Percentiles rank a stretch among this genome's conserved stretches.
Conservation (phyloP, 2,113 vertebrate species). For the Esox niger region DNA sequence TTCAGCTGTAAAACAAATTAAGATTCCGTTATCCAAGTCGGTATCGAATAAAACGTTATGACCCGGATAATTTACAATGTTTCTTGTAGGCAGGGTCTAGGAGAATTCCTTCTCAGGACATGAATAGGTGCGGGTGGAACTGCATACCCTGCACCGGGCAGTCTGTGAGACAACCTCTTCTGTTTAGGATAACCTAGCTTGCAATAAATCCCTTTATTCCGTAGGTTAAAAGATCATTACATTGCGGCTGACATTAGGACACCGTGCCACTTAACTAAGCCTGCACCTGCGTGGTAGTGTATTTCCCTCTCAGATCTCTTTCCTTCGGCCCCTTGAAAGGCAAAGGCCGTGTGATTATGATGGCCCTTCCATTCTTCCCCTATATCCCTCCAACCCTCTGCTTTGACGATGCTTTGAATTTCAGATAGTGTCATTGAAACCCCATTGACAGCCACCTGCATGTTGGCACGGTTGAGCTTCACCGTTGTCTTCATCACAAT, state of each 20-base stretch:
- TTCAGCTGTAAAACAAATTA: too few species aligned
- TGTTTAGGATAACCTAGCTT: conserved; percentile 46
- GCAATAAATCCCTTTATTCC: conserved; percentile 41
- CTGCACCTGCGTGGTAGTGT: conserved; percentile 42
- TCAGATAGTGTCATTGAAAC: conserved; percentile 44
- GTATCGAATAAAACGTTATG: too few species aligned
- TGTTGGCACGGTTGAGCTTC: conserved; percentile 29
- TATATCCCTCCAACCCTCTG: conserved; percentile 40
- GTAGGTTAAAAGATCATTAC: conserved; percentile 32
- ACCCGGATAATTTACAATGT: too few species aligned
- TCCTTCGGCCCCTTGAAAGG: too few species aligned
- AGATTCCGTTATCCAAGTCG: too few species aligned
- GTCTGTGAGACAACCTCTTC: neutral
- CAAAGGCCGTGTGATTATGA: conserved; percentile 61
- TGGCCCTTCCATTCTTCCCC: conserved; percentile 46
- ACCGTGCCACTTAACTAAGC: conserved; percentile 40
- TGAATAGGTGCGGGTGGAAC: too few species aligned
- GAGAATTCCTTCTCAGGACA: too few species aligned
- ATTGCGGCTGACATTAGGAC: conserved; percentile 51
- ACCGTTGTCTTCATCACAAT: conserved; percentile 49
- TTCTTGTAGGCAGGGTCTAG: too few species aligned
- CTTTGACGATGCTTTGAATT: conserved; percentile 60
- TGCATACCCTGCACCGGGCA: too few species aligned
- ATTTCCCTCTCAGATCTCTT: conserved; percentile 38
- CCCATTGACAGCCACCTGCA: conserved; percentile 49